These are phyloP conservation scores for Phalacrocorax brasilianus DNA, from an alignment of 2,113 vertebrate genomes.

Conservation along the genomic window DNA sequence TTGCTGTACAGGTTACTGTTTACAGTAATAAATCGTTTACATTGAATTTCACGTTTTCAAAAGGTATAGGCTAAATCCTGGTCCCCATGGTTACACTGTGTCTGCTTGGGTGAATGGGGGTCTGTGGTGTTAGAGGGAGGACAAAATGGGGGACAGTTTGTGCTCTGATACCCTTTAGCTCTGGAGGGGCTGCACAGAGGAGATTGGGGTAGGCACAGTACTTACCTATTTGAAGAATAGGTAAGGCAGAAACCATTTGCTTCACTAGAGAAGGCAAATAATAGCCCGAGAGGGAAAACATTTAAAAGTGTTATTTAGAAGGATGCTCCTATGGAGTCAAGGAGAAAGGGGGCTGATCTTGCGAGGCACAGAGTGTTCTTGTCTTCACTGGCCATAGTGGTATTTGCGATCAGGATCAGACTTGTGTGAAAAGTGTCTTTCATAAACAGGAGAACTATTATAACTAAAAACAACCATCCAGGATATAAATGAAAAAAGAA, in stretches of 20 bases:
- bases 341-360: background rate
- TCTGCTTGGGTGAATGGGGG: background rate
- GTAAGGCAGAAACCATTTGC: background rate
- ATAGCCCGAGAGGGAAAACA: background rate
- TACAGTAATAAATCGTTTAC: background rate
- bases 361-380: background rate
- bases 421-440: background rate
- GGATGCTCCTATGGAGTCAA: background rate
- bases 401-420: background rate
- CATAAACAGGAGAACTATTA: background rate
- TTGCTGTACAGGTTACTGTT: background rate
- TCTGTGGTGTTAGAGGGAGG: background rate
- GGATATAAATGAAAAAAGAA: background rate
- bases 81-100: accelerated
- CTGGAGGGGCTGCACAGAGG: background rate
- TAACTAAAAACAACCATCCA: background rate
- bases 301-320: background rate
- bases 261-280: background rate
- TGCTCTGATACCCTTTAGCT: background rate
- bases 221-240: background rate
- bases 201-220: background rate
- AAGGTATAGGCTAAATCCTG: background rate
- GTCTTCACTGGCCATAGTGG: background rate
- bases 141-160: background rate
- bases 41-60: background rate